Evolutionary conservation across 2,888 invertebrate species (phyloP), one percentile per base, ranked within the genome.

Genomic region (Pandemis corylana): DNA sequence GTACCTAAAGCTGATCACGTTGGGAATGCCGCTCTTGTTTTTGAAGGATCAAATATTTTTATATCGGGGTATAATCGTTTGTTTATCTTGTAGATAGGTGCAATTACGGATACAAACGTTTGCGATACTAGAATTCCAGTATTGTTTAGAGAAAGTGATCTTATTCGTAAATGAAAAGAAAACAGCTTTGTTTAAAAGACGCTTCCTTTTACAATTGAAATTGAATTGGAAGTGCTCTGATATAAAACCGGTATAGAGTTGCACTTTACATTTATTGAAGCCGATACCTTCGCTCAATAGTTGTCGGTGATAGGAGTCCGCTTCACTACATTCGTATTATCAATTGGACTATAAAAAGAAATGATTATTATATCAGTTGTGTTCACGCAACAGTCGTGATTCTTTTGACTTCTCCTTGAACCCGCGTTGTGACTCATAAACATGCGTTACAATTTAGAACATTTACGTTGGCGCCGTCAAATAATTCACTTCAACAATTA

Each of bases 381-480:
- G 46, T 49, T 62, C 56, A 68, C 42, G 68, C 59, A 51, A 67
- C 44, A 7, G 20, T 12, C 41, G 59, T 61, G 71, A 62, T 62
- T 72, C 36, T 68, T 56, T 63, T 5, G 28, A 63, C 53, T 65
- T 46, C 56, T 42, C 67, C 73, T 69, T 75, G 70, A 70, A 70
- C 65, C 51, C 36, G 53, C n/a, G 41, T 56, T 42, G 63, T 72
- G 28, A 46, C 53, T 66, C 42, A 41, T 15, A 71, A 28, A 49
- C 59, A 36, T 36, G 68, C 64, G 56, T 15, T 46, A 59, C 15
- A 46, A 59, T 71, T 56, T 41, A 36, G 56, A 12, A 28, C 42
- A 56, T 59, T 68, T 20, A 42, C 41, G 44, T 63, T 73, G 59
- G 69, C 59, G 73, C 73, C 69, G 49, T 15, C 49, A 59, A 68